Base-by-base conservation (phyloP, 1,140 invertebrate genomes). In the Bombus terrestris region DNA sequence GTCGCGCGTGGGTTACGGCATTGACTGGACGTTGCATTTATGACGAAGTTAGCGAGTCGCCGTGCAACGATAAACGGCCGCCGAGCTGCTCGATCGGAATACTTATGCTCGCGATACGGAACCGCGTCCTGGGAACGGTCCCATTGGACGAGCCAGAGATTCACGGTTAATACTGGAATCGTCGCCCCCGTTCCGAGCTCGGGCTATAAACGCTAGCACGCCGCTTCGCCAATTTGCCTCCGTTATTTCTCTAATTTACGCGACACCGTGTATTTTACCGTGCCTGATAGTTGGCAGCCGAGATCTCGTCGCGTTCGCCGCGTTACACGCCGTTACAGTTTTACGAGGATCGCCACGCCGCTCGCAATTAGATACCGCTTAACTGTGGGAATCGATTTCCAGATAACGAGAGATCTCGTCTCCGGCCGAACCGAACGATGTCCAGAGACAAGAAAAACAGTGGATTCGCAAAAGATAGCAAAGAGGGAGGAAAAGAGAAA, bases 1-100 rank as follows among this genome's bases (percentile, higher is more conserved):
- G 87, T 88, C 81, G 78, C 78, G 90, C 87, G 90, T 91, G 82
- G 87, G 90, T 75, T 81, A 88, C 87, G 89, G 82, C 90, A 91
- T 89, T 90, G 90, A 91, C 90, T 87, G 89, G 66, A 64, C 74
- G 39, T 72, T 85, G 68, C 85, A 82, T 91, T 91, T 90, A 89
- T 73, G 90, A 89, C 85, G 59, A 84, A 87, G 76, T 75, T 77
- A 62, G 41, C 86, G 83, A 88, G 47, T 53, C 47, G 47, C 47
- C 47, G 47, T 53, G 47, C 47, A 22, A 53, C 47, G 59, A 81
- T 85, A 85, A 79, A 77, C 53, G 47, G 18, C 47, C 47, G 64
- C 59, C 32, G 72, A 32, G 6, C 9, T 10, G 8, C 69, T 10
- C 75, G 53, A 86, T 69, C 69, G 69, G 59, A 62, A 72, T 39